phyloP scores from a whole-genome alignment of 1,140 invertebrate genomes.

The Dreissena polymorpha region DNA sequence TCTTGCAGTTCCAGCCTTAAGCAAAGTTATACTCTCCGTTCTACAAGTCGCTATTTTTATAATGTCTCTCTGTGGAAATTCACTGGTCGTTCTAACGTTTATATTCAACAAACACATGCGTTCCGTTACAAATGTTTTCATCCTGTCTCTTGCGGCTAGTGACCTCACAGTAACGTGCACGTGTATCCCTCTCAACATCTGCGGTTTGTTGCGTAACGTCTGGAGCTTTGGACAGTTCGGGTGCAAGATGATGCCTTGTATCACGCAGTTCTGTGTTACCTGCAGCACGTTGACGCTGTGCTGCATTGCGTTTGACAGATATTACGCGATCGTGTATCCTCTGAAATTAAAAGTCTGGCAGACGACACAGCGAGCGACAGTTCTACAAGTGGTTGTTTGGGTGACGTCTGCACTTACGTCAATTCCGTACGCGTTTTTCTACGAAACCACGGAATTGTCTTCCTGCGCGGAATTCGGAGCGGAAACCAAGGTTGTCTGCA shows the following conservation, averaged over 20 bases:
- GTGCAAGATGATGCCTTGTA: conserved; percentile 68
- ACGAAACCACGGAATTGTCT: conserved; percentile 48
- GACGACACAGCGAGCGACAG: conserved; percentile 85
- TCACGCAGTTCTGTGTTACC: conserved; percentile 62
- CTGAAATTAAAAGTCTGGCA: conserved; percentile 85
- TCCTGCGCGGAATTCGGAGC: conserved; percentile 25
- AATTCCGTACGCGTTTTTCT: conserved; percentile 62
- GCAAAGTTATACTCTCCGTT: conserved; percentile 31
- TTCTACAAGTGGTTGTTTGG: conserved; percentile 93
- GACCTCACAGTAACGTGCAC: conserved; percentile 64
- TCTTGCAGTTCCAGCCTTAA: conserved; percentile 10
- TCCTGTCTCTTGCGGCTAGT: conserved; percentile 67
- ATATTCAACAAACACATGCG: conserved; percentile 67
- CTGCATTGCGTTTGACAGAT: conserved; percentile 72
- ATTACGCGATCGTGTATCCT: conserved; percentile 70
- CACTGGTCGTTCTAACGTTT: conserved; percentile 65
- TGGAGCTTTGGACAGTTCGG: conserved; percentile 67
- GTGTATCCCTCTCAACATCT: conserved; percentile 65
- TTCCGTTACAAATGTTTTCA: conserved; percentile 72
- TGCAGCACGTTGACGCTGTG: conserved; percentile 69
- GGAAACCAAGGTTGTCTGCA: conserved; percentile 39
- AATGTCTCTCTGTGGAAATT: conserved; percentile 64
- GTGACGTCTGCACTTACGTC: conserved; percentile 87
- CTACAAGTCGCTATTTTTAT: conserved; percentile 43
- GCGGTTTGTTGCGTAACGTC: conserved; percentile 49